Evolutionary conservation across 2,113 vertebrate species (phyloP).

Genomic region (Oxygymnocypris stewartii): DNA sequence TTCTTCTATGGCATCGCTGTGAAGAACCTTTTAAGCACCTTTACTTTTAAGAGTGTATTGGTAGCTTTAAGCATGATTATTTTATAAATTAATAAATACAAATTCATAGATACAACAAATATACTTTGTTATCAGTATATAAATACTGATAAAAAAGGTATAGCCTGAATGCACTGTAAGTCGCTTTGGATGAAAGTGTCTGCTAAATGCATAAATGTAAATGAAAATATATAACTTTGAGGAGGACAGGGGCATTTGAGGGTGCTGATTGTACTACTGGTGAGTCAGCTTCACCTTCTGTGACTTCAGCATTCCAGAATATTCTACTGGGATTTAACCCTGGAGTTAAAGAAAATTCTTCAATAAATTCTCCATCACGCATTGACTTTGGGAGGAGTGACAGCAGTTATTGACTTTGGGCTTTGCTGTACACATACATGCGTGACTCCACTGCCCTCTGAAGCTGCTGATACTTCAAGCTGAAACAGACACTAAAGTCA

Average conservation of each 20-base stretch:
- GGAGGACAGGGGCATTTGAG: not conserved
- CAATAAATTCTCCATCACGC: slow-evolving; percentile 20
- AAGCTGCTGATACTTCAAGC: slow-evolving; percentile 17
- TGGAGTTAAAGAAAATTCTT: slow-evolving; percentile 21
- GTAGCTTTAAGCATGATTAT: not conserved
- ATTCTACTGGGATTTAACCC: slow-evolving; percentile 24
- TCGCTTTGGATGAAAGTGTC: no score
- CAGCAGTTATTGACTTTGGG: slow-evolving; percentile 38
- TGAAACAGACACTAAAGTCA: slow-evolving; percentile 8
- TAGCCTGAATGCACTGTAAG: no score
- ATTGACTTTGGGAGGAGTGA: slow-evolving; percentile 28
- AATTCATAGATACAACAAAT: not conserved
- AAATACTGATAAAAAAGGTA: no score
- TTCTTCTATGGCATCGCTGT: no score
- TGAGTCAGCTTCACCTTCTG: slow-evolving; percentile 3
- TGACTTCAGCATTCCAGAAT: slow-evolving; percentile 20
- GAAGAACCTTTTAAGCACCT: no score
- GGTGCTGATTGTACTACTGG: not conserved
- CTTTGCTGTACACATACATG: slow-evolving; percentile 40
- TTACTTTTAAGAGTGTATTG: not conserved
- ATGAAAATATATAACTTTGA: no score
- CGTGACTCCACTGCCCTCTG: slow-evolving; percentile 23
- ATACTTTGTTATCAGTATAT: no score
- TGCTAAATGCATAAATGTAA: no score
- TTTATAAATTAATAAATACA: not conserved